Base-by-base conservation (phyloP, 2,888 invertebrate species). In the Entomobrya multifasciata region DNA sequence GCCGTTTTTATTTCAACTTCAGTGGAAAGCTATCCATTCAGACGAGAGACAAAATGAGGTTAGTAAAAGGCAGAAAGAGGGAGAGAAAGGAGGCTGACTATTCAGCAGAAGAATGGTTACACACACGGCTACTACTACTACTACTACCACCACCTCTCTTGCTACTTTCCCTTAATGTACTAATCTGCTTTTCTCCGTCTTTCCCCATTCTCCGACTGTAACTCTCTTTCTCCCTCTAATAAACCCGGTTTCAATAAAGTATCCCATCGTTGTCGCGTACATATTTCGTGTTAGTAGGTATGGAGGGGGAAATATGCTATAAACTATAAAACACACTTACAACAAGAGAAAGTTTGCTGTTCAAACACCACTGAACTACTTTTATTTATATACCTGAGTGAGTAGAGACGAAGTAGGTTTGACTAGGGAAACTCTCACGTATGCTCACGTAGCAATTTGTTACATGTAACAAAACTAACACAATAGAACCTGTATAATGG, bases 1-100 rank as follows among this genome's bases (percentile, higher is more conserved):
- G 86, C 74, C 86, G 79, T 86, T 86, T 86, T 86, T 86, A 85
- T 85, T 85, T 85, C 85, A 85, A 85, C 85, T 85, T 85, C 85
- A 85, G 85, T 47, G 78, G 72, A 85, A 85, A 70, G 78, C 85
- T 85, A 85, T 85, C 72, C 85, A 78, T 85, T 85, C 44, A 25
- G 55, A 47, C 27, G n/a, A 44, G 70, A 85, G 85, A 85, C 70
- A 85, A 85, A 85, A 85, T 85, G 85, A 85, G 85, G 85, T 85
- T 85, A 85, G 67, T 17, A 74, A n/a, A 72, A 49, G 70, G 27
- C 57, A 36, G 15, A 20, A 62, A 62, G 25, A 20, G 49, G 20
- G n/a, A 52, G 15, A 55, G 57, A 57, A 47, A 36, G 1, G 65
- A 25, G 60, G 44, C 49, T 78, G 77, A n/a, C 25, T 47, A 27